Percentiles rank a stretch among this genome's conserved stretches.
phyloP scores from a whole-genome alignment of 2,113 vertebrate species.

The Caranx melampygus region DNA sequence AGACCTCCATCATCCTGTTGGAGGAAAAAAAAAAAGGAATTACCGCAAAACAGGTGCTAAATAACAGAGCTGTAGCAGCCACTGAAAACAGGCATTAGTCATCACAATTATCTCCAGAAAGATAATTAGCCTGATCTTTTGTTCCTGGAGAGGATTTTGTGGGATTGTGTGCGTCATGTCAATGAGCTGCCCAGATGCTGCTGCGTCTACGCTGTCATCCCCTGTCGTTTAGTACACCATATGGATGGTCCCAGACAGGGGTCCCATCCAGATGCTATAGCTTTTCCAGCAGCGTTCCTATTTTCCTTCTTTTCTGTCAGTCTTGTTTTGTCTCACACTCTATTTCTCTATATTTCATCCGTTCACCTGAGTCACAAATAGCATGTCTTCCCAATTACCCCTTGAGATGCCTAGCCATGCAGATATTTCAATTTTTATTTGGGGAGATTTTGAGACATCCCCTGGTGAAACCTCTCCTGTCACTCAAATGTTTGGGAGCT shows the following conservation, averaged over 20 bases:
- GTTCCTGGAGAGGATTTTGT: conserved; percentile 3
- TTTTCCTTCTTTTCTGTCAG: neutral
- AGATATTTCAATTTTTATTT: neutral
- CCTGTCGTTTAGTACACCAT: neutral
- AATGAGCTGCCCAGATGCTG: conserved; percentile 29
- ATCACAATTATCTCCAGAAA: neutral
- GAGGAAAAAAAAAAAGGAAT: neutral
- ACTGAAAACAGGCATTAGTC: conserved; percentile 1
- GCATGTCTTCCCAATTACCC: neutral
- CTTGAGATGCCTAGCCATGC: neutral
- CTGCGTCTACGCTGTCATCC: conserved; percentile 1
- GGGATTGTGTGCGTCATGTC: conserved; percentile 30
- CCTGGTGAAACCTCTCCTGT: neutral
- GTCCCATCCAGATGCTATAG: conserved; percentile 1
- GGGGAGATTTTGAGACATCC: neutral
- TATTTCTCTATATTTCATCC: neutral
- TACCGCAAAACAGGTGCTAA: neutral
- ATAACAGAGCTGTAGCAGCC: conserved; percentile 4
- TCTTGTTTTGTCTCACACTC: neutral
- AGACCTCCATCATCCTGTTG: conserved; percentile 88
- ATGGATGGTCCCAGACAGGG: conserved; percentile 17
- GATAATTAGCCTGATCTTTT: conserved; percentile 32
- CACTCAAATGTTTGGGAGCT: neutral
- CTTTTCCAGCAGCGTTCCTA: conserved; percentile 10
- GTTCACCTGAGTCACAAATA: neutral